Base-by-base conservation (phyloP, 2,888 invertebrate species). In the Zygogramma bicolorata region DNA sequence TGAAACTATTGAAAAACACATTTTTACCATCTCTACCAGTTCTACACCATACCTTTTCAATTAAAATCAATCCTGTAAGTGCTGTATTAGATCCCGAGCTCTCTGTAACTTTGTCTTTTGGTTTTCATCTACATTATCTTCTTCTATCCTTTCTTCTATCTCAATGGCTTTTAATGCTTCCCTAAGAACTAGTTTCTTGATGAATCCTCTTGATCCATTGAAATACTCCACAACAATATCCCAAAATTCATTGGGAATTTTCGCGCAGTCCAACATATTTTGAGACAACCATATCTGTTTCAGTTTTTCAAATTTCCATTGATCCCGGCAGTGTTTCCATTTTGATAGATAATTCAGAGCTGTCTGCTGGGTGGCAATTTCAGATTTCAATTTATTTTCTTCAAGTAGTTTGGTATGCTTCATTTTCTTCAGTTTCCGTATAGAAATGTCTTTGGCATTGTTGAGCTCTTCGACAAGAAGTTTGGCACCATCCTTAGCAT, bases 241-340 rank as follows among this genome's bases (percentile, higher is more conserved):
- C 91, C 93, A 95, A 75, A 91, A 87, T 22, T 90, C 87, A 53
- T 91, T 89, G 3, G 91, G 90, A 6, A 94, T 84, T 76, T 90
- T 89, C 3, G 85, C 83, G 13, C 89, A 86, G 71, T 93, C 90
- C 77, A 93, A 91, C 79, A 93, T 90, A 80, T 93, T 90, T 76
- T 92, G 92, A 77, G 91, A 91, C 62, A 95, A 87, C 90, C 94
- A 94, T n/a, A 92, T 90, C 87, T 95, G 95, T 73, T 91, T 91
- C 1, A 92, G 86, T 85, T 95, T 95, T 86, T 93, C 93, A 84
- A 95, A 95, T 85, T 94, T 95, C 95, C 95, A 95, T 79, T 93
- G 90, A 57, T 86, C 86, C 76, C 87, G 89, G 73, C 90, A 89
- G 82, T 93, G 89, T 84, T 94, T 93, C 95, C 95, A 95, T 81